Percentiles rank a stretch among this genome's conserved stretches.
Evolutionary conservation across 2,113 vertebrate species (phyloP).

Genomic region (Bucco capensis): DNA sequence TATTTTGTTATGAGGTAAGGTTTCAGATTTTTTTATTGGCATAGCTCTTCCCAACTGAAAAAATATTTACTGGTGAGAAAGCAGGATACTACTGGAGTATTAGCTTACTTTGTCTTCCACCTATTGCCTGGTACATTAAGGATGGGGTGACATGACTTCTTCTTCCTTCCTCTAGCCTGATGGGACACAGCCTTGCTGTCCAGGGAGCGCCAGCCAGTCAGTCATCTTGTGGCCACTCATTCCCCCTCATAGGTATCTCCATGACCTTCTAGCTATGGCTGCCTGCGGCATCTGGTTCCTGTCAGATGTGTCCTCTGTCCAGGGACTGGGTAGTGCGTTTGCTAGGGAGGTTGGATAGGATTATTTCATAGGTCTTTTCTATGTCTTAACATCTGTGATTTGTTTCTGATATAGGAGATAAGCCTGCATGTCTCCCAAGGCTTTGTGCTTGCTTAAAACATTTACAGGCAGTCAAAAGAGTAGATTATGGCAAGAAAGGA

Average conservation of each 20-base stretch:
- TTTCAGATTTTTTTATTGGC: conserved; percentile 67
- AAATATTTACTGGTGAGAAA: conserved; percentile 28
- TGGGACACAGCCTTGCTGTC: not conserved
- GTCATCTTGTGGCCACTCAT: not conserved
- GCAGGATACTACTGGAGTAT: not conserved
- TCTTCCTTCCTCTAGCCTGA: not conserved
- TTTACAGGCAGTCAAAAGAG: conserved; percentile 35
- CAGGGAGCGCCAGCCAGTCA: not conserved
- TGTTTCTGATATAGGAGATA: not conserved
- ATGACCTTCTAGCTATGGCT: not conserved
- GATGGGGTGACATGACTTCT: not conserved
- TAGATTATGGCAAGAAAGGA: not conserved
- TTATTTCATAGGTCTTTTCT: conserved; percentile 26
- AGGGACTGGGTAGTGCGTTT: not conserved
- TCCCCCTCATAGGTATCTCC: not conserved
- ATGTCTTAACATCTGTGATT: not conserved
- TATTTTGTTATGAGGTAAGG: conserved; percentile 66
- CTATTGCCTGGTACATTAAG: not conserved
- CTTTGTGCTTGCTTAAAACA: not conserved
- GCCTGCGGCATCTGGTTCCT: not conserved
- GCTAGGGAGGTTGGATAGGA: not conserved
- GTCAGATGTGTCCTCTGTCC: not conserved
- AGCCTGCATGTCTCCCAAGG: not conserved
- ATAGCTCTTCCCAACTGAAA: conserved; percentile 50
- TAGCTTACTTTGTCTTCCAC: conserved; percentile 13